These are phyloP conservation scores for Leucophenga maculata DNA, from an alignment of 2,888 invertebrate genomes.

Conservation along the genomic window DNA sequence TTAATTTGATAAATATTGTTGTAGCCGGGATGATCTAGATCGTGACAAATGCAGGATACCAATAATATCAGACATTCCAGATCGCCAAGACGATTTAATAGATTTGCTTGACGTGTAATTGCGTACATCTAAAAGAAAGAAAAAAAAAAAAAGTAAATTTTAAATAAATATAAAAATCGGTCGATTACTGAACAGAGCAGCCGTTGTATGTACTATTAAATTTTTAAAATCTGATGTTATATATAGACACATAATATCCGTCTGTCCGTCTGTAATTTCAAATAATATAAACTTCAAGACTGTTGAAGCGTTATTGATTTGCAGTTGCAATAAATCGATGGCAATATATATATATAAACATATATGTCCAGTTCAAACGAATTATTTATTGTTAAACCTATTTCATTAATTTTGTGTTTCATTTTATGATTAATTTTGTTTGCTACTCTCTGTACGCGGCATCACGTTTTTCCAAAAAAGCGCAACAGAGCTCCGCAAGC, in stretches of 20 bases:
- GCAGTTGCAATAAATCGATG: too few species aligned
- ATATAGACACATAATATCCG: too few species aligned
- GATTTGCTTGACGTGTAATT: slow-evolving; percentile 81
- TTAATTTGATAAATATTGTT: slow-evolving; percentile 88
- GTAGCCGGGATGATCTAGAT: slow-evolving; percentile 84
- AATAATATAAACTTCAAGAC: too few species aligned
- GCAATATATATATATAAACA: too few species aligned
- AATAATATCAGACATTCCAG: slow-evolving; percentile 84
- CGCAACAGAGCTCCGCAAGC: slow-evolving; percentile 4
- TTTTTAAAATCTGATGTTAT: too few species aligned
- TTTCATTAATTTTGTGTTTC: too few species aligned
- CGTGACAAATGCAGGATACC: slow-evolving; percentile 86
- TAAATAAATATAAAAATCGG: not conserved
- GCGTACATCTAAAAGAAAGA: slow-evolving; percentile 81
- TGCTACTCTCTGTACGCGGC: not conserved
- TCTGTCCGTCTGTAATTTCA: too few species aligned
- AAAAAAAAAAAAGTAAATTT: slow-evolving; percentile 38
- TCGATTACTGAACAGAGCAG: too few species aligned
- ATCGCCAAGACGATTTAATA: slow-evolving; percentile 80
- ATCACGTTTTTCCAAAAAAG: not conserved
- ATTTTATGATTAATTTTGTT: not conserved
- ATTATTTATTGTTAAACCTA: too few species aligned
- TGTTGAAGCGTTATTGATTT: too few species aligned
- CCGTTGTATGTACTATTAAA: too few species aligned
- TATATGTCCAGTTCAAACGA: too few species aligned